Conservation (phyloP, 1,140 invertebrate genomes). For the Drosophila melanica region DNA sequence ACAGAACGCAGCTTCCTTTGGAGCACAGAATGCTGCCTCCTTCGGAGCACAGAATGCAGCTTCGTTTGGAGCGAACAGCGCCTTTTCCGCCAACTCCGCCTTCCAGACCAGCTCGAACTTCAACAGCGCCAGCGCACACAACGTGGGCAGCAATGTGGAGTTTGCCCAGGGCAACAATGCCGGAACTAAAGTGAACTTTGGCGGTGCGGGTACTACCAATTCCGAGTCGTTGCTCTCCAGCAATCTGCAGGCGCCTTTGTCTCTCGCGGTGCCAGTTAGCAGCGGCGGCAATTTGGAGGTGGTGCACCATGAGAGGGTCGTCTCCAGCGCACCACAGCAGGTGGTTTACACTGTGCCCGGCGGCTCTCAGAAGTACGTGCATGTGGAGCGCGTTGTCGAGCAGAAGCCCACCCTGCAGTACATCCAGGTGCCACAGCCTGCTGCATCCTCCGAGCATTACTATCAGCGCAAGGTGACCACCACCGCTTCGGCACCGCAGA, state of each 20-base stretch:
- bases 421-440: conserved; percentile 46
- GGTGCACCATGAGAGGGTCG: conserved; percentile 53
- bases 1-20: conserved; percentile 37
- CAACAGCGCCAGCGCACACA: conserved; percentile 53
- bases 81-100: conserved; percentile 60
- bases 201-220: conserved; percentile 37
- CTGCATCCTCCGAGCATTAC: conserved; percentile 65
- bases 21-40: conserved; percentile 34
- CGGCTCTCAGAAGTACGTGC: conserved; percentile 64
- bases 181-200: conserved; percentile 63
- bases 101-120: conserved; percentile 66
- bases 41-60: conserved; percentile 54
- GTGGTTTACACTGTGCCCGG: conserved; percentile 55
- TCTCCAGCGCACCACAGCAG: conserved; percentile 45
- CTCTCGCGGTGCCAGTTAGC: conserved; percentile 20
- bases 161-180: conserved; percentile 61
- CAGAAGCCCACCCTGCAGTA: conserved; percentile 51
- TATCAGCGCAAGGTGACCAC: conserved; percentile 67
- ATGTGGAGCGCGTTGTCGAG: conserved; percentile 66
- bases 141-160: conserved; percentile 64
- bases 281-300: conserved; percentile 59
- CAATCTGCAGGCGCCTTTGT: conserved; percentile 35
- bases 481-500: conserved; percentile 50
- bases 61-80: conserved; percentile 51
- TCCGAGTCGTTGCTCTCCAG: conserved; percentile 37